A percentile compares a stretch with the other conserved stretches of the same genome.
Evolutionary conservation across 2,888 invertebrate genomes (phyloP).

Genomic region (Orthosia gothica): DNA sequence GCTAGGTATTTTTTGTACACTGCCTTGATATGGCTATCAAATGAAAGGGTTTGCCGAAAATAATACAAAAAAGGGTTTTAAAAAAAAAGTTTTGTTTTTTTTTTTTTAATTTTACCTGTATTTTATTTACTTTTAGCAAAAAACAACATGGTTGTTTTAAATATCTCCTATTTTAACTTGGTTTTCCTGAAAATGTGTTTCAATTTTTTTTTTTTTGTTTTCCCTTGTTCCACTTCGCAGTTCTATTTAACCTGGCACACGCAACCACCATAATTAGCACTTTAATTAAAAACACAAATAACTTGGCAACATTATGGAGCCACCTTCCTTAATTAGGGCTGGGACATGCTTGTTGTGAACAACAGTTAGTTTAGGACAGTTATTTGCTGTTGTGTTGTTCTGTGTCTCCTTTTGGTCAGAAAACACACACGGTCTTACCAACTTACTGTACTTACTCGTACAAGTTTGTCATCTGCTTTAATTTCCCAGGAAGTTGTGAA

Average conservation of each 20-base stretch:
- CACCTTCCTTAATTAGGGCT: constrained; percentile 61
- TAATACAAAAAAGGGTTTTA: too few species aligned
- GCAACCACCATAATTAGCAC: constrained; percentile 34
- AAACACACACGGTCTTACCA: constrained; percentile 53
- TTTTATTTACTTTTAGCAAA: too few species aligned
- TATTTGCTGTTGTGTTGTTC: constrained; percentile 55
- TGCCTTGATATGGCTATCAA: too few species aligned
- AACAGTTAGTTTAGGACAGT: constrained; percentile 68
- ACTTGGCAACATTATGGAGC: constrained; percentile 50
- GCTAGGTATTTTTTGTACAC: too few species aligned
- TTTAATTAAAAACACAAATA: constrained; percentile 57
- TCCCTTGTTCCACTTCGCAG: background rate
- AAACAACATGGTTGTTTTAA: too few species aligned
- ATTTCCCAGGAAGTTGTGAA: constrained; percentile 25
- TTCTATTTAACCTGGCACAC: constrained; percentile 19
- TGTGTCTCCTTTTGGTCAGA: constrained; percentile 41
- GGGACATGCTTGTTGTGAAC: constrained; percentile 52
- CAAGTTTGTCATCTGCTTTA: constrained; percentile 34
- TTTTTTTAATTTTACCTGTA: too few species aligned
- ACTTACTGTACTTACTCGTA: constrained; percentile 40
- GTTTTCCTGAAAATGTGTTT: background rate
- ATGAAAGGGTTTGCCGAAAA: too few species aligned
- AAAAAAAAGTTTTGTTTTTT: too few species aligned
- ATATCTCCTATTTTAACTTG: too few species aligned
- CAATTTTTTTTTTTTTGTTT: background rate